Evolutionary conservation across 1,140 invertebrate genomes (phyloP).

Genomic region (Sarcophaga bullata): DNA sequence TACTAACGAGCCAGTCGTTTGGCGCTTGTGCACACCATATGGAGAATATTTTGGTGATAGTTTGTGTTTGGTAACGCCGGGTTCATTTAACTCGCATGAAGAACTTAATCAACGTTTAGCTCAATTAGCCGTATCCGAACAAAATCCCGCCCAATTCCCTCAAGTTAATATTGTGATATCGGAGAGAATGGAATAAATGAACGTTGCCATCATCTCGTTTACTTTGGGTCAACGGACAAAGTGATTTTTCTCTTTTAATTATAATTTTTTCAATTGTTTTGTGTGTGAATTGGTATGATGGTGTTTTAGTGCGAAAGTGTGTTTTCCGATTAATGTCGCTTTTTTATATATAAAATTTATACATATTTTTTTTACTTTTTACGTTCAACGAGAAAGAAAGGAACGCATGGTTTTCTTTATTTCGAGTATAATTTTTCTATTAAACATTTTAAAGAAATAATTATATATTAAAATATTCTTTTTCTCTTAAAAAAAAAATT

Average conservation of each 20-base stretch:
- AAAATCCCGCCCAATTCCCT: constrained; percentile 61
- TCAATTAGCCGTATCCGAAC: constrained; percentile 58
- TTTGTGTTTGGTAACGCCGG: constrained; percentile 55
- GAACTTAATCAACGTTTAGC: constrained; percentile 62
- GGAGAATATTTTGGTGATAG: constrained; percentile 87
- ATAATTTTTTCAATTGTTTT: too few relatives aligned
- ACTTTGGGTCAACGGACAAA: background rate
- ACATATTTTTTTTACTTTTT: too few relatives aligned
- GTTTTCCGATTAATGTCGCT: constrained; percentile 11
- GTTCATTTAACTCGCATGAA: constrained; percentile 57
- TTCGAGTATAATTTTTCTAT: background rate
- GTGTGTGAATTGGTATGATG: constrained; percentile 11
- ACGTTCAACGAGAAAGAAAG: too few relatives aligned
- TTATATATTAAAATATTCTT: background rate
- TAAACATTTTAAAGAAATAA: background rate
- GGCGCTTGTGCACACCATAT: constrained; percentile 82
- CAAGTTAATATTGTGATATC: constrained; percentile 66
- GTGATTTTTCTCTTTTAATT: too few relatives aligned
- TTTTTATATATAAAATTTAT: constrained; percentile 1
- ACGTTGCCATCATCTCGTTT: background rate
- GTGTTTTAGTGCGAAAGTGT: background rate
- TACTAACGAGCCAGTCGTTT: constrained; percentile 80
- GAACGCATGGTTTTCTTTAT: background rate
- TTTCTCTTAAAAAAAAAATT: too few relatives aligned
- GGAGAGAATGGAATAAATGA: constrained; percentile 57